Percentiles rank a stretch among this genome's conserved stretches.
These are phyloP conservation scores for Otolemur crassicaudatus DNA, from an alignment of 2,797 vertebrate genomes.

Conservation along the genomic window DNA sequence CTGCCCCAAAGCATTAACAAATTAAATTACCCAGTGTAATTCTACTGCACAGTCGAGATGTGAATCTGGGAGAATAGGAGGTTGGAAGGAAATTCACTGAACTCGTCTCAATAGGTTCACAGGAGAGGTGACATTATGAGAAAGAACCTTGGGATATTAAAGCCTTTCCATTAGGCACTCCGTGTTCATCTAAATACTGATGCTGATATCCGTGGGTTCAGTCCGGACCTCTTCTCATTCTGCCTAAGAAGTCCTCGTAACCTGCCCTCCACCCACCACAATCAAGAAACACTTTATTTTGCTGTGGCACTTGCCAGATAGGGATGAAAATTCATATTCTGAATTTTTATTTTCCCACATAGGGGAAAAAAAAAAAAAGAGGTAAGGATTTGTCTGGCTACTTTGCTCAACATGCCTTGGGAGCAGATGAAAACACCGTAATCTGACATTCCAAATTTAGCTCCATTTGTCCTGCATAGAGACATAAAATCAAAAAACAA, in stretches of 20 bases:
- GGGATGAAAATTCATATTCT: neutral
- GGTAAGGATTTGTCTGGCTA: slow-evolving; percentile 72
- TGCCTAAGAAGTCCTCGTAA: neutral
- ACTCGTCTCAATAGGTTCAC: slow-evolving; percentile 24
- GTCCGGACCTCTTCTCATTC: neutral
- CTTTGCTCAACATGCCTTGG: slow-evolving; percentile 59
- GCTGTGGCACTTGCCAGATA: neutral
- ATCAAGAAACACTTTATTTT: neutral
- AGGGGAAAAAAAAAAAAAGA: slow-evolving; percentile 56
- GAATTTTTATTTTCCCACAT: slow-evolving; percentile 45
- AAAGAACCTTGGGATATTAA: neutral
- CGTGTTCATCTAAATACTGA: slow-evolving; percentile 25
- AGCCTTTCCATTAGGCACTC: neutral
- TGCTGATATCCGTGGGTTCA: neutral
- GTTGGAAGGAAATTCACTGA: slow-evolving; percentile 21
- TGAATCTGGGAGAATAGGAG: neutral
- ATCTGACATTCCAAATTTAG: slow-evolving; percentile 77
- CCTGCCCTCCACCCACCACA: neutral
- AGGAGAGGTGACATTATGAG: slow-evolving; percentile 30
- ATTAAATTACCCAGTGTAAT: neutral
- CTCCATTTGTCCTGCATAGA: slow-evolving; percentile 74
- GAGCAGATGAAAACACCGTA: slow-evolving; percentile 73
- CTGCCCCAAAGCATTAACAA: slow-evolving; percentile 32
- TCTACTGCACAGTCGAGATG: neutral
- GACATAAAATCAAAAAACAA: slow-evolving; percentile 74